Conservation (phyloP, 2,113 vertebrate species). For the Holacanthus passer region DNA sequence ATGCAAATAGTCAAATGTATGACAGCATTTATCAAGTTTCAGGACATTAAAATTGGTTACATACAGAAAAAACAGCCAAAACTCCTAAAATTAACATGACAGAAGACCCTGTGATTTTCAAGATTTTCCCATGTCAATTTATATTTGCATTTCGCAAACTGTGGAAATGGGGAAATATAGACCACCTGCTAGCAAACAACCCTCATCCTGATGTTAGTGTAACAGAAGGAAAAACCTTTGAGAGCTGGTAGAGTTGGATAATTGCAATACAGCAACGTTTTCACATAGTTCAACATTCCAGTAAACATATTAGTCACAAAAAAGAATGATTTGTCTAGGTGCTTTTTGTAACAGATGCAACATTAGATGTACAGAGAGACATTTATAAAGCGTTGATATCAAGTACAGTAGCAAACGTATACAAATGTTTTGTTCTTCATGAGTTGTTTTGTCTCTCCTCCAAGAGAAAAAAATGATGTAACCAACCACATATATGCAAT, state of each 20-base stretch:
- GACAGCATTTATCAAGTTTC: slow-evolving; percentile 18
- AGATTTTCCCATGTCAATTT: neutral
- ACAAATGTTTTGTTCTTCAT: slow-evolving; percentile 35
- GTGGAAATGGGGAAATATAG: neutral
- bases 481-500: slow-evolving; percentile 48
- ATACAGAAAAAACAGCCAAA: slow-evolving; percentile 3
- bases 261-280: slow-evolving; percentile 15
- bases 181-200: neutral
- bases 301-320: slow-evolving; percentile 36
- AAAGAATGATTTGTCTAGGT: slow-evolving; percentile 48
- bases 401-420: slow-evolving; percentile 56
- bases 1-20: slow-evolving; percentile 1
- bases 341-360: slow-evolving; percentile 41
- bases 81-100: neutral
- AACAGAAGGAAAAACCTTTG: neutral
- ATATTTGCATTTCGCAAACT: slow-evolving; percentile 6
- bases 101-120: neutral
- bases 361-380: slow-evolving; percentile 35
- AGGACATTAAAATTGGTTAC: slow-evolving; percentile 3
- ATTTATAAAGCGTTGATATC: slow-evolving; percentile 48
- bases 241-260: slow-evolving; percentile 18
- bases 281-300: slow-evolving; percentile 38
- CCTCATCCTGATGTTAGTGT: neutral
- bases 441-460: slow-evolving; percentile 29
- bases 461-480: slow-evolving; percentile 28